Percentiles rank a stretch among this genome's conserved stretches.
These are phyloP conservation scores for Hippoglossus stenolepis DNA, from an alignment of 2,113 vertebrate species.

Conservation along the genomic window DNA sequence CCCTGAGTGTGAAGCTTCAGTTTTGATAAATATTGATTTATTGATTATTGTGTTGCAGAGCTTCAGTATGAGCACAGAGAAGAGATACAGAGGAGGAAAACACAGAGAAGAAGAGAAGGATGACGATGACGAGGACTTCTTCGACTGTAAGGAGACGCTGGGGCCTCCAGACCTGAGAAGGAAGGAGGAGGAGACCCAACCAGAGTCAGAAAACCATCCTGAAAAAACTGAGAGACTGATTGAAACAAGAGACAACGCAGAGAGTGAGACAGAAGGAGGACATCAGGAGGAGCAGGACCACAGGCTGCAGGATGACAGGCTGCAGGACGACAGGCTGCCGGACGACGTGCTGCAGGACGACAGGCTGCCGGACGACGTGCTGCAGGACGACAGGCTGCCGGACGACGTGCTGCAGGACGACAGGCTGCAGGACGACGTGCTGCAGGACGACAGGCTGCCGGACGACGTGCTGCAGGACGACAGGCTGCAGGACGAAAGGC, in stretches of 20 bases:
- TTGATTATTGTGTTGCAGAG: background rate
- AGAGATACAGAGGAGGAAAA: conserved; percentile 13
- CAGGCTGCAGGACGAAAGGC: background rate
- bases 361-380: background rate
- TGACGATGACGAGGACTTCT: conserved; percentile 68
- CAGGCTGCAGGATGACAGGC: background rate
- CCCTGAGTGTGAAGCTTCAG: too few relatives aligned
- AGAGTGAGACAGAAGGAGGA: background rate
- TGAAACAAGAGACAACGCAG: background rate
- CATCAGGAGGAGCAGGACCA: background rate
- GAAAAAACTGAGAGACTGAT: background rate
- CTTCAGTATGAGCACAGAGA: conserved; percentile 49
- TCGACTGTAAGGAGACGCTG: conserved; percentile 66
- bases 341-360: background rate
- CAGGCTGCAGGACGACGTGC: background rate
- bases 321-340: background rate
- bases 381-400: background rate
- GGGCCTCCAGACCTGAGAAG: background rate
- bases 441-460: background rate
- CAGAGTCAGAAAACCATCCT: background rate
- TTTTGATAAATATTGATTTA: background rate
- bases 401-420: background rate
- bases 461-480: background rate
- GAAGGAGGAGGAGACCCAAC: too few relatives aligned
- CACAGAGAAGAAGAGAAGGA: conserved; percentile 26